phyloP scores from a whole-genome alignment of 2,797 vertebrate species.

The Mormyrus hasselquistii region DNA sequence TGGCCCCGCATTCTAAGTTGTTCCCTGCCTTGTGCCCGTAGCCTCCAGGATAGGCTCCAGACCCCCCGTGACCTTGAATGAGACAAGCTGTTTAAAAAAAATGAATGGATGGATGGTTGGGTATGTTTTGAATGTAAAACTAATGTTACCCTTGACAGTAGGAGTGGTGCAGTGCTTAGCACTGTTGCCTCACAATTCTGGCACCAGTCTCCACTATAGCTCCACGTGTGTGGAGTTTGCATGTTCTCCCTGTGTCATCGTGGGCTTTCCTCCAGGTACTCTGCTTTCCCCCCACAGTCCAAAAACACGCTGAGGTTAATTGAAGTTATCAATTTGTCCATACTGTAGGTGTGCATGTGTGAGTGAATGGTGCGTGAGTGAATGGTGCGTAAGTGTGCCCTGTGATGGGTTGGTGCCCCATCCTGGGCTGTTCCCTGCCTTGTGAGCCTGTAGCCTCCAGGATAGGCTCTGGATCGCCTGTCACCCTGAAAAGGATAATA shows the following conservation, averaged over 20 bases:
- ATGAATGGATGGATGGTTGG: not conserved
- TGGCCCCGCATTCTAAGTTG: not conserved
- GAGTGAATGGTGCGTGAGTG: too few species aligned
- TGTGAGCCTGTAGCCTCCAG: not conserved
- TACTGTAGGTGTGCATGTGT: not conserved
- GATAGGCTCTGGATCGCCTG: not conserved
- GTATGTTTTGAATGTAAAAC: not conserved
- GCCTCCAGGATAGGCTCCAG: not conserved
- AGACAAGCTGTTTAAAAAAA: not conserved
- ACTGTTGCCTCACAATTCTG: not conserved
- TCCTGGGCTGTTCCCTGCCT: not conserved
- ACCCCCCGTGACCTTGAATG: not conserved
- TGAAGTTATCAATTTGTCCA: not conserved
- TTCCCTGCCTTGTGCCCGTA: not conserved
- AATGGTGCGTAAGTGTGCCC: not conserved
- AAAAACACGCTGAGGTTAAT: not conserved
- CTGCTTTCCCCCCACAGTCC: not conserved
- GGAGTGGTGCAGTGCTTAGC: not conserved
- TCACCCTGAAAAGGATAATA: not conserved
- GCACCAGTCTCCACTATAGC: not conserved
- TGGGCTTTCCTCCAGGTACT: not conserved
- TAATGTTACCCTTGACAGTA: not conserved
- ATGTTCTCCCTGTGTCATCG: not conserved
- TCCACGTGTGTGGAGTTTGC: not conserved
- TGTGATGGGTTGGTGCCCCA: not conserved